Evolutionary conservation across 2,888 invertebrate species (phyloP).

Genomic region (Sepiola atlantica): DNA sequence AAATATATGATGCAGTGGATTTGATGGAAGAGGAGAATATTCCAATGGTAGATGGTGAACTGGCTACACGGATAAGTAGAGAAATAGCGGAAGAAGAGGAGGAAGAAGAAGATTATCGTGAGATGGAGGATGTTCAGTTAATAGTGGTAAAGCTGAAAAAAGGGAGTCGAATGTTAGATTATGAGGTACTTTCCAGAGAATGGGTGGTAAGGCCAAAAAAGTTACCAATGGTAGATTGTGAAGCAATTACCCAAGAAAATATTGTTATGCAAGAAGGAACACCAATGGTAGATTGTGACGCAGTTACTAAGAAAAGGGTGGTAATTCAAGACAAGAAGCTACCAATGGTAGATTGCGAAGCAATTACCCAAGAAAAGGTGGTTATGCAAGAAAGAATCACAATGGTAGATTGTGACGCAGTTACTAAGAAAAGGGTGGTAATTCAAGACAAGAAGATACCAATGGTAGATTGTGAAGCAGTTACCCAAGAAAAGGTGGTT

Average conservation of each 20-base stretch:
- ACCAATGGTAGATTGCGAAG: not conserved
- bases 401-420: not conserved
- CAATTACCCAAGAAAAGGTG: not conserved
- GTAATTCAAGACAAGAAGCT: not conserved
- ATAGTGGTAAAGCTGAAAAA: not conserved
- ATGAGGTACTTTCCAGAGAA: not conserved
- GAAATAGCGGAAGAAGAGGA: not conserved
- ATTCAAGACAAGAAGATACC: not conserved
- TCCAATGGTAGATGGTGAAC: not conserved
- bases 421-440: not conserved
- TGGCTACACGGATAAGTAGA: not conserved
- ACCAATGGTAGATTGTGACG: not conserved
- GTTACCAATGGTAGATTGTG: not conserved
- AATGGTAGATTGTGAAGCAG: not conserved
- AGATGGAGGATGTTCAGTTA: not conserved
- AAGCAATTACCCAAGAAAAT: not conserved
- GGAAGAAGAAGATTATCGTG: not conserved
- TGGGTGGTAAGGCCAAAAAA: not conserved
- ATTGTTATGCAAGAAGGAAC: not conserved
- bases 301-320: not conserved
- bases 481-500: not conserved
- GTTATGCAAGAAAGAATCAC: not conserved
- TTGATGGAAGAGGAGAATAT: too few species aligned
- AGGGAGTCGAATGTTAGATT: not conserved
- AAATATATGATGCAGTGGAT: too few species aligned